Conservation (phyloP, 1,140 invertebrate genomes). For the Dermatophagoides farinae region DNA sequence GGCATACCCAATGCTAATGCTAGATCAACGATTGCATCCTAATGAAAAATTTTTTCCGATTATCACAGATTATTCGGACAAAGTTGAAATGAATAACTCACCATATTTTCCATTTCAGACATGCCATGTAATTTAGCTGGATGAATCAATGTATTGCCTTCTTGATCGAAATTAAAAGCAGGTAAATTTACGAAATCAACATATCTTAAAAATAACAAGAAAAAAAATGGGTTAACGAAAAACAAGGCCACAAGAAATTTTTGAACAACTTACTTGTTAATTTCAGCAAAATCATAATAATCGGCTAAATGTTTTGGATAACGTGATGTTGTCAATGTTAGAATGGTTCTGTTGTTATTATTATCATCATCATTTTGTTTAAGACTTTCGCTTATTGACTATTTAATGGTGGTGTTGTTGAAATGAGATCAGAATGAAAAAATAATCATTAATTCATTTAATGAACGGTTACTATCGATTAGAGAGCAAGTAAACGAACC, state of each 20-base stretch:
- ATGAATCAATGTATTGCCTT: conserved; percentile 9
- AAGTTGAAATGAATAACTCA: not conserved
- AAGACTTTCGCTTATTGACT: not conserved
- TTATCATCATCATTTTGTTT: not conserved
- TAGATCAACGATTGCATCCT: conserved; percentile 16
- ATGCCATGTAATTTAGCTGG: conserved; percentile 16
- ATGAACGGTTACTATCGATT: not conserved
- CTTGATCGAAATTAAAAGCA: conserved; percentile 14
- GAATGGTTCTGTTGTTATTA: not conserved
- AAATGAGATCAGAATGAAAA: not conserved
- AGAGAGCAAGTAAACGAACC: not conserved
- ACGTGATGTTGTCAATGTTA: conserved; percentile 11
- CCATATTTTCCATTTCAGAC: conserved; percentile 16
- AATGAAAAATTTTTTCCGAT: not conserved
- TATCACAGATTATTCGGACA: not conserved
- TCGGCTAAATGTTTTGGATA: conserved; percentile 8
- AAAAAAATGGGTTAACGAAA: not conserved
- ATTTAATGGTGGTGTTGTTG: not conserved
- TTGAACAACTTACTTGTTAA: conserved; percentile 7
- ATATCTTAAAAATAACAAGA: not conserved
- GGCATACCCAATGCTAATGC: conserved; percentile 9
- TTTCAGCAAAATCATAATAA: conserved; percentile 11
- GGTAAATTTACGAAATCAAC: conserved; percentile 16
- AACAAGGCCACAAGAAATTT: not conserved
- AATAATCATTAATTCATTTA: too few relatives aligned